Evolutionary conservation across 2,113 vertebrate species (phyloP), one percentile per base, ranked within the genome.

Genomic region (Sus scrofa): DNA sequence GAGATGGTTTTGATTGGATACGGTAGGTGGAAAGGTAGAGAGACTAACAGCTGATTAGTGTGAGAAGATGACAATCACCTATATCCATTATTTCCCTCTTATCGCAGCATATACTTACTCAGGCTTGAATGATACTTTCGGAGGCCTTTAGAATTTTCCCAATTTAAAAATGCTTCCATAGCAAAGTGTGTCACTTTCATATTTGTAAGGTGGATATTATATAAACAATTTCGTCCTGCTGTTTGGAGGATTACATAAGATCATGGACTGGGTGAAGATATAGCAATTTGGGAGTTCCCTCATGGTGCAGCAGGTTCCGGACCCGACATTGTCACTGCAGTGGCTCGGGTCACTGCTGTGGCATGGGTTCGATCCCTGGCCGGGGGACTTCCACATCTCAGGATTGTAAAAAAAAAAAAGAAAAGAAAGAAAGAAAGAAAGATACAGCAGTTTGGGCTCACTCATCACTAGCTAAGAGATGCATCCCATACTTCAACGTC

Each of bases 131-230:
- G 34, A 79, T 56, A 86, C 1, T 63, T 34, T 65, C 27, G 32
- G 50, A 77, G 22, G 18, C 14, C 44, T 68, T 74, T 39, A 22
- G 13, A 34, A 68, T 63, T 90, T 90, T 87, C n/a, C n/a, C 34
- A 91, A 56, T 70, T 68, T 75, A 86, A 90, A 75, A 96, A n/a
- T 37, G 62, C 22, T 91, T 87, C 14, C 34, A 81, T 11, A 50
- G 56, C 10, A 86, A 91, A 83, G 11, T 56, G 30, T n/a, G 62
- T 19, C 34, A 39, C 19, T 67, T 89, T 77, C 39, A 78, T 22
- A 78, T 62, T 70, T 79, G 15, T 74, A 60, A 89, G 5, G 16
- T 52, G 16, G 58, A 79, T 74, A 39, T 13, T 50, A 54, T 60
- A 94, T 56, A 26, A 92, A 63, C 30, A 89, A 50, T 50, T 44